Base-by-base conservation (phyloP, 2,113 vertebrate species). In the human region DNA sequence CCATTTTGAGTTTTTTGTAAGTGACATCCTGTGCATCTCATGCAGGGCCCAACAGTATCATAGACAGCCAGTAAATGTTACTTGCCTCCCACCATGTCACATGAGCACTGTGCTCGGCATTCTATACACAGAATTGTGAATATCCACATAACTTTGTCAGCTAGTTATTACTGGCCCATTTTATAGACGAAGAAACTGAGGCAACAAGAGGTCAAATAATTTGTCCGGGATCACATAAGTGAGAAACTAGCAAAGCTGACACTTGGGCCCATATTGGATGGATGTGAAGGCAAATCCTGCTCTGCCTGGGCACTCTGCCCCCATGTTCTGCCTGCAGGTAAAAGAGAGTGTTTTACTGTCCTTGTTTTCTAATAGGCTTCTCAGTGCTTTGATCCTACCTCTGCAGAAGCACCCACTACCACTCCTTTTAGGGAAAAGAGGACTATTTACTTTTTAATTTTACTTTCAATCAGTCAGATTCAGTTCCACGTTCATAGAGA, bases 311-410 rank as follows among this genome's bases (percentile, higher is more conserved):
- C 12, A 4, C 64, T 48, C 55, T 8, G 27, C 59, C 79, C 22
- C 48, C 30, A 6, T 0, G 3, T 14, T 32, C 55, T 38, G 8
- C 0, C 0, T 1, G 23, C 27, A 30, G 61, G n/a, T 3, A 52
- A 52, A 73, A 22, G 43, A 40, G 48, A 14, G 18, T 0, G 20
- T 43, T n/a, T 12, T 48, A 43, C 18, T 14, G 6, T 23, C 78
- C 40, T 45, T 5, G n/a, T 30, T 14, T 76, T 25, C 38, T 20
- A 30, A 3, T 0, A 40, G 48, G 25, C 57, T 68, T 38, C 6
- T 5, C 59, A 12, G 20, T 12, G 32, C 61, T 23, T 8, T 6
- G 43, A 50, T 80, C 55, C 20, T 40, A 30, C n/a, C 64, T 84
- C 59, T 48, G 43, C 78, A 61, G n/a, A 25, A 40, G 11, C 32